Percentiles rank a stretch among this genome's conserved stretches.
These are phyloP conservation scores for Alloscopus bannaensis DNA, from an alignment of 2,888 invertebrate species.

Conservation along the genomic window DNA sequence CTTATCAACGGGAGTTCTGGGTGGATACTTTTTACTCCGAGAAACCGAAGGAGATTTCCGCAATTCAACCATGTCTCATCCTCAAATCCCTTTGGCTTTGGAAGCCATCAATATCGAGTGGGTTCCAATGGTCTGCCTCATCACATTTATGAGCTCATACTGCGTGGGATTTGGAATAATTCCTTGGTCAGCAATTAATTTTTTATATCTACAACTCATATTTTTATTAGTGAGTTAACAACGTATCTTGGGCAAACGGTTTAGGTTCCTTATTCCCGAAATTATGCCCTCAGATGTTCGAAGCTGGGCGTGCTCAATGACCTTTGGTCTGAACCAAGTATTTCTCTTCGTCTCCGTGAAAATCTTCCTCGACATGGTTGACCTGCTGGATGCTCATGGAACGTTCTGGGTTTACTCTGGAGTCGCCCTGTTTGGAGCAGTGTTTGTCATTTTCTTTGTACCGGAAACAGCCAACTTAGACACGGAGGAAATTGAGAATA, in stretches of 20 bases:
- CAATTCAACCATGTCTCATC: slow-evolving; percentile 60
- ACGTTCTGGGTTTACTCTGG: slow-evolving; percentile 71
- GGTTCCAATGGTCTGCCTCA: slow-evolving; percentile 69
- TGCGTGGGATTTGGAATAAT: slow-evolving; percentile 68
- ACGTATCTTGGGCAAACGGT: slow-evolving; percentile 72
- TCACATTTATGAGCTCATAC: slow-evolving; percentile 69
- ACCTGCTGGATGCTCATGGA: slow-evolving; percentile 68
- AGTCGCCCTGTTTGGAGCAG: slow-evolving; percentile 59
- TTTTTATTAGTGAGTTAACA: too few relatives aligned
- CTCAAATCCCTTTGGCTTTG: slow-evolving; percentile 35
- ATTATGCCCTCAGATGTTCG: slow-evolving; percentile 69
- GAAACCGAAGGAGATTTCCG: slow-evolving; percentile 64
- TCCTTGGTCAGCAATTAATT: slow-evolving; percentile 15
- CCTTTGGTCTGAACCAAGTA: slow-evolving; percentile 68
- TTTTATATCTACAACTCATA: too few relatives aligned
- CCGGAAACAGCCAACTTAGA: slow-evolving; percentile 70
- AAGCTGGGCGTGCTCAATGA: slow-evolving; percentile 67
- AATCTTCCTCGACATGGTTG: slow-evolving; percentile 68
- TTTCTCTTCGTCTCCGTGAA: slow-evolving; percentile 71
- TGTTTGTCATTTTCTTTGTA: slow-evolving; percentile 67
- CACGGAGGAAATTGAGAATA: slow-evolving; percentile 70
- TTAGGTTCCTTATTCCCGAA: slow-evolving; percentile 71
- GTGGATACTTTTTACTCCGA: slow-evolving; percentile 69
- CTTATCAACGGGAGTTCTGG: slow-evolving; percentile 64
- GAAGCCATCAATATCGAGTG: slow-evolving; percentile 67